A percentile compares a stretch with the other conserved stretches of the same genome.
Conservation (phyloP, 2,113 vertebrate species). For the Pandion haliaetus region DNA sequence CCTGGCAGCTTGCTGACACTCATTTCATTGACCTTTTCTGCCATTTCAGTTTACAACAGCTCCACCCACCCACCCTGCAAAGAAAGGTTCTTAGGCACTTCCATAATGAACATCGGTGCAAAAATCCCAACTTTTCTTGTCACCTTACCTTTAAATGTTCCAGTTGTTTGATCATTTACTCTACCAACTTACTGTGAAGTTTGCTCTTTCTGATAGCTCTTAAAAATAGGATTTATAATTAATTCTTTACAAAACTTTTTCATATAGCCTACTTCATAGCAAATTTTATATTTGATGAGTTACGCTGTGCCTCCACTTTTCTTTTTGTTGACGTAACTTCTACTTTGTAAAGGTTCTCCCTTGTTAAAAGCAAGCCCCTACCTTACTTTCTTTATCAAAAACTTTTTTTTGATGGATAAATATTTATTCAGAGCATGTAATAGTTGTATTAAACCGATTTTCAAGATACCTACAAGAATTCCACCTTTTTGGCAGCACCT, state of each 20-base stretch:
- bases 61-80: background rate
- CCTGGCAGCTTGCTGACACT: no score
- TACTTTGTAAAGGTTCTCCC: background rate
- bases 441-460: background rate
- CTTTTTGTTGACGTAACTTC: background rate
- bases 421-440: background rate
- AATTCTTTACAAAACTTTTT: background rate
- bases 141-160: background rate
- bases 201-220: background rate
- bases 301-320: background rate
- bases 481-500: background rate
- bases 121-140: background rate
- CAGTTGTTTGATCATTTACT: background rate
- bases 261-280: background rate
- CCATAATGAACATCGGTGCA: background rate
- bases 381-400: background rate
- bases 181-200: background rate
- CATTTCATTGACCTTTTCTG: background rate
- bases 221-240: background rate
- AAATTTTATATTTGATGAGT: background rate
- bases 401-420: background rate
- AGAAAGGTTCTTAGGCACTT: background rate
- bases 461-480: background rate
- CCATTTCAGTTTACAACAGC: background rate
- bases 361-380: background rate